These are phyloP conservation scores for Catamblyrhynchus diadema DNA, from an alignment of 2,797 vertebrate species.

Conservation along the genomic window DNA sequence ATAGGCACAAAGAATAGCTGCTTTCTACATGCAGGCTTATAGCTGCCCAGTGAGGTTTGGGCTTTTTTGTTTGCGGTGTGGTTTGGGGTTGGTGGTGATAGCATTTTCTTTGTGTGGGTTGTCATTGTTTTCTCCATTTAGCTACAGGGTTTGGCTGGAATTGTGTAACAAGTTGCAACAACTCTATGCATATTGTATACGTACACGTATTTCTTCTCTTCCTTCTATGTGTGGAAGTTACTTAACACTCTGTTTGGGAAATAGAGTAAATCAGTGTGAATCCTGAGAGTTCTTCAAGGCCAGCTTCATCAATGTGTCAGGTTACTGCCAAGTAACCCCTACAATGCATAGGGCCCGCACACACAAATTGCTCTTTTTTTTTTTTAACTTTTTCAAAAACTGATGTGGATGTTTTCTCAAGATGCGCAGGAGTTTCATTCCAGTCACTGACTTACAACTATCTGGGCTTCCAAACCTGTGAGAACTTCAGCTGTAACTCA, in stretches of 20 bases:
- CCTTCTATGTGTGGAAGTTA: rapidly evolving
- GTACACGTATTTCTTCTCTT: background rate
- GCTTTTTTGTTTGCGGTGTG: background rate
- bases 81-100: background rate
- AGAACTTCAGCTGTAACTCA: background rate
- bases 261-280: background rate
- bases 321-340: background rate
- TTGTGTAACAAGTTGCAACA: background rate
- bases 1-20: rapidly evolving
- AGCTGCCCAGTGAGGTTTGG: background rate
- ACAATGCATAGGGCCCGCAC: rapidly evolving
- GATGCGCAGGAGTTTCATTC: background rate
- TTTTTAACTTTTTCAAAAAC: background rate
- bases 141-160: background rate
- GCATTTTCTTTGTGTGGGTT: background rate
- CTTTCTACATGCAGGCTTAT: background rate
- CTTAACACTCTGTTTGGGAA: rapidly evolving
- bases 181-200: rapidly evolving
- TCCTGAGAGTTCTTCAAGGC: background rate
- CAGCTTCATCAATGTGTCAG: rapidly evolving
- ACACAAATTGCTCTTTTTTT: background rate
- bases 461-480: background rate
- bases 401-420: background rate
- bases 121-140: background rate
- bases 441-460: background rate